A percentile compares a stretch with the other conserved stretches of the same genome.
Conservation (phyloP, 2,888 invertebrate species). For the Eremobia ochroleuca region DNA sequence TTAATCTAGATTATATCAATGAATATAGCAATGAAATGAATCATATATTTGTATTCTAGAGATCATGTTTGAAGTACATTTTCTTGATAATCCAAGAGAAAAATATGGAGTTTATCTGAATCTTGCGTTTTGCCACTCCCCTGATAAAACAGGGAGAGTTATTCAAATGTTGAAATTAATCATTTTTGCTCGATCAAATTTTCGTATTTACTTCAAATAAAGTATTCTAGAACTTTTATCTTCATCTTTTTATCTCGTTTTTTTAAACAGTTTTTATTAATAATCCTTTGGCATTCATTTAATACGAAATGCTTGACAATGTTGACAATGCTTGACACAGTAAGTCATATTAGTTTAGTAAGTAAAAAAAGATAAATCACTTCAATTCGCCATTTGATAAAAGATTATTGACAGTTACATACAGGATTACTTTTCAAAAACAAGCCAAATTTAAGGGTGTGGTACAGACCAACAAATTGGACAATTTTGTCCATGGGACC, state of each 20-base stretch:
- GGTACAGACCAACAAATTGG: no score
- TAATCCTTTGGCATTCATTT: background rate
- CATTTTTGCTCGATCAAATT: background rate
- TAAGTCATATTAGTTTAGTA: background rate
- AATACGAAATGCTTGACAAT: background rate
- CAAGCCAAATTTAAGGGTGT: no score
- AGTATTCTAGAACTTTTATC: background rate
- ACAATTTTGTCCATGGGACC: no score
- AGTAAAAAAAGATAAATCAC: background rate
- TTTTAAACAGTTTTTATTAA: background rate
- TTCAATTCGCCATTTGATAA: background rate
- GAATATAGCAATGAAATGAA: constrained; percentile 12
- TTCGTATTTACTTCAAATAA: background rate
- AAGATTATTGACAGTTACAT: background rate
- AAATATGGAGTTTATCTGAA: background rate
- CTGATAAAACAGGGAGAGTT: background rate
- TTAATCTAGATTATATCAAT: constrained; percentile 15
- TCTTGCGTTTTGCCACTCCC: background rate
- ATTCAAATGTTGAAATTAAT: background rate
- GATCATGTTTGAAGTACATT: background rate
- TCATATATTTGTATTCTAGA: background rate
- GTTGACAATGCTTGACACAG: background rate
- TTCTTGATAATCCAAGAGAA: constrained; percentile 7
- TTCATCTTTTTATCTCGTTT: background rate
- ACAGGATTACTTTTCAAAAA: no score